Percentiles rank a stretch among this genome's conserved stretches.
Evolutionary conservation across 2,888 invertebrate genomes (phyloP).

Genomic region (Papilio gigon): DNA sequence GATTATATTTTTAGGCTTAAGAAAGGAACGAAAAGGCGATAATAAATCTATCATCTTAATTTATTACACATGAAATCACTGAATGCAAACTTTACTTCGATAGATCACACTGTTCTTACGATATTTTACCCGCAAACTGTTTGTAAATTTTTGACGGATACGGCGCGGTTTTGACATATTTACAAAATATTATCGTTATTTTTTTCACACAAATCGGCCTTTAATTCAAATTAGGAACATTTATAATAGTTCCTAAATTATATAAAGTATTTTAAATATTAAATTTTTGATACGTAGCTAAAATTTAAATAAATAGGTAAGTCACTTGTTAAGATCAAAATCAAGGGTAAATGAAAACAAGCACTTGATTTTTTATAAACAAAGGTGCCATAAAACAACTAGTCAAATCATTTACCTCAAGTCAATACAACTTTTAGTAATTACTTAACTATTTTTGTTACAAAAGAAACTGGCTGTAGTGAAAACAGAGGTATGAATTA

Average conservation of each 20-base stretch:
- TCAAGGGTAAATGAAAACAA: not conserved
- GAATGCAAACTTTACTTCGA: not conserved
- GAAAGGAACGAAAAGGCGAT: conserved; percentile 85
- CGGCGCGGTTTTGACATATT: conserved; percentile 19
- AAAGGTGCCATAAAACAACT: not conserved
- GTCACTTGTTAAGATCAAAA: not conserved
- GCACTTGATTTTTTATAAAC: not conserved
- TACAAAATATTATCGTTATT: conserved; percentile 14
- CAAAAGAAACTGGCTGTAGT: too few species aligned
- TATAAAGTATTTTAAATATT: conserved; percentile 10
- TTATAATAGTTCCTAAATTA: not conserved
- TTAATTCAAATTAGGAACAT: not conserved
- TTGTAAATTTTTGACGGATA: conserved; percentile 24
- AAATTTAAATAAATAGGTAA: not conserved
- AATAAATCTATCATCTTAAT: conserved; percentile 84
- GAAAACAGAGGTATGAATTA: too few species aligned
- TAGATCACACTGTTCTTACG: not conserved
- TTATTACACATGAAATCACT: conserved; percentile 43
- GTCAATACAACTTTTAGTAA: not conserved
- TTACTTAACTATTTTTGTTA: too few species aligned
- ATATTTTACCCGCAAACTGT: conserved; percentile 35
- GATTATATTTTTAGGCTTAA: conserved; percentile 85
- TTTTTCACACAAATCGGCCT: conserved; percentile 5
- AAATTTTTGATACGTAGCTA: not conserved
- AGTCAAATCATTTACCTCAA: not conserved